A percentile compares a stretch with the other conserved stretches of the same genome.
These are phyloP conservation scores for Polyommatus icarus DNA, from an alignment of 2,888 invertebrate genomes.

Conservation along the genomic window DNA sequence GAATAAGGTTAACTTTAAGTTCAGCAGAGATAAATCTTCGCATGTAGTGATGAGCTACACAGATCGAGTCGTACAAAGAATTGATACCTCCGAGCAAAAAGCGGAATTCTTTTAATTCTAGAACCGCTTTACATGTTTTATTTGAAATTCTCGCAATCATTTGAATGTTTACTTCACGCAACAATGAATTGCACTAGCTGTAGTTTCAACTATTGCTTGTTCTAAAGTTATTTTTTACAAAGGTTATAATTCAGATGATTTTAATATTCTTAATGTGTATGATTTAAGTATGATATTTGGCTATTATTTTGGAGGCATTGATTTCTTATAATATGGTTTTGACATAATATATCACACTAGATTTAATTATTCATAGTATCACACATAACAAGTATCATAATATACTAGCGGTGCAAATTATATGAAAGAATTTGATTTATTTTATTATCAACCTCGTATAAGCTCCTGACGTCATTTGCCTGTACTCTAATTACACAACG, in stretches of 20 bases:
- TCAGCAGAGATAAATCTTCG: slow-evolving; percentile 37
- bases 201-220: background rate
- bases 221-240: background rate
- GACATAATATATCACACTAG: no score
- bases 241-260: background rate
- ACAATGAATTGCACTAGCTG: background rate
- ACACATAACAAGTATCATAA: background rate
- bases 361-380: no score
- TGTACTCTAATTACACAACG: slow-evolving; percentile 17
- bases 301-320: no score
- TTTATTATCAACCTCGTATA: slow-evolving; percentile 5
- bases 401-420: background rate
- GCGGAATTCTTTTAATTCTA: slow-evolving; percentile 62
- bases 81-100: slow-evolving; percentile 67
- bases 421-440: background rate
- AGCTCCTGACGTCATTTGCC: background rate
- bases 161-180: background rate
- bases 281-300: no score
- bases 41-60: slow-evolving; percentile 49
- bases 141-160: slow-evolving; percentile 36
- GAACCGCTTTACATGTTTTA: slow-evolving; percentile 43
- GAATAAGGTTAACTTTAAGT: slow-evolving; percentile 37
- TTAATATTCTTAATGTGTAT: no score
- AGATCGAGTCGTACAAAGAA: slow-evolving; percentile 71
- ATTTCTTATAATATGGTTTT: no score